Conservation (phyloP, 1,140 invertebrate genomes). For the Hetaerina americana region DNA sequence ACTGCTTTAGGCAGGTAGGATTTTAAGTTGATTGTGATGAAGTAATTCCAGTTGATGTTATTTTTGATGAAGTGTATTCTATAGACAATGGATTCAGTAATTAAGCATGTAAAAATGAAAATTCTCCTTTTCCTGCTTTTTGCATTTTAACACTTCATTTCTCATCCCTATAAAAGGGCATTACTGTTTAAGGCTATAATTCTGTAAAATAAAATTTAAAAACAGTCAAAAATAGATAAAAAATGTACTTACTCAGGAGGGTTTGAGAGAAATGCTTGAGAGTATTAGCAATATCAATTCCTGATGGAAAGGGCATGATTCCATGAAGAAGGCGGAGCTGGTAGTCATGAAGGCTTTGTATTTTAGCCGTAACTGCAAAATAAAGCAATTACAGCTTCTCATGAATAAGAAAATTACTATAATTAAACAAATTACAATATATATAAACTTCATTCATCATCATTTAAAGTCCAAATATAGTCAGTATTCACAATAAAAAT, state of each 20-base stretch:
- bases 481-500: neutral
- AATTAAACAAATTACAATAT: neutral
- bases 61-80: too few species aligned
- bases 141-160: too few species aligned
- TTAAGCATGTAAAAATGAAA: too few species aligned
- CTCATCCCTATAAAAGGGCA: too few species aligned
- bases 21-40: too few species aligned
- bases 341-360: conserved; percentile 90
- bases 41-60: too few species aligned
- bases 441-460: neutral
- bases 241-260: conserved; percentile 65
- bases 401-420: neutral
- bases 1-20: too few species aligned
- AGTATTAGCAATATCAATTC: conserved; percentile 90
- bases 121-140: too few species aligned
- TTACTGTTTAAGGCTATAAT: too few species aligned
- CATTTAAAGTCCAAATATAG: neutral
- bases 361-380: conserved; percentile 87
- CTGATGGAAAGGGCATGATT: conserved; percentile 80
- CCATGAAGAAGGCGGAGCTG: conserved; percentile 86
- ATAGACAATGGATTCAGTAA: too few species aligned
- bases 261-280: conserved; percentile 97
- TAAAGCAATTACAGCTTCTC: conserved; percentile 12
- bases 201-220: neutral
- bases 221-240: neutral